A percentile compares a stretch with the other conserved stretches of the same genome.
phyloP scores from a whole-genome alignment of 2,113 vertebrate species.

The Anguilla rostrata region DNA sequence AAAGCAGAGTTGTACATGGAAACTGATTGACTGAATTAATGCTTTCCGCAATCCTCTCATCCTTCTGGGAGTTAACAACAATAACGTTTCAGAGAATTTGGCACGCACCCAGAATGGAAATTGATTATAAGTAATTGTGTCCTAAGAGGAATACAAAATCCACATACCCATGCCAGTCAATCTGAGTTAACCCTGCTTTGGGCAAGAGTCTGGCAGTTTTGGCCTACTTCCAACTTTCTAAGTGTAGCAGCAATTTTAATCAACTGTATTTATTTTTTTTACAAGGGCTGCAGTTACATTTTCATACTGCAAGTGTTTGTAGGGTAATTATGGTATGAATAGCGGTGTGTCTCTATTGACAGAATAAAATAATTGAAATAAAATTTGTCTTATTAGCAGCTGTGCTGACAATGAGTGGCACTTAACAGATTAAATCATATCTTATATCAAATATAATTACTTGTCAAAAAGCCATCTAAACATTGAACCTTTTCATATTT shows the following conservation, averaged over 20 bases:
- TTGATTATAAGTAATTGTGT: background rate
- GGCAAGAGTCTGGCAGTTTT: background rate
- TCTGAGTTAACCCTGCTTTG: background rate
- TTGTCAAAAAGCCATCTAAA: background rate
- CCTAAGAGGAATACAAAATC: background rate
- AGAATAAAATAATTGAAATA: background rate
- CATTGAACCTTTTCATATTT: background rate
- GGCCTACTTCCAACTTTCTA: background rate
- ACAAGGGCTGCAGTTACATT: background rate
- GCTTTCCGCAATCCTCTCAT: background rate
- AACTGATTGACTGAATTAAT: background rate
- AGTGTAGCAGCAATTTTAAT: background rate
- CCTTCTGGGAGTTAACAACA: background rate
- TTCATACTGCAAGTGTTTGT: background rate
- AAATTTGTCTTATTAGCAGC: background rate
- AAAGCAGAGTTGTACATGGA: background rate
- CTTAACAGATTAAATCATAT: background rate
- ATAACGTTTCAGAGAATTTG: background rate
- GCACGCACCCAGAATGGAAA: background rate
- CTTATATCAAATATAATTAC: background rate
- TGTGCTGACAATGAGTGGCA: conserved; percentile 1
- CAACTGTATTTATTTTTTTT: background rate
- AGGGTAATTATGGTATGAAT: background rate
- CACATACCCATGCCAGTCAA: background rate
- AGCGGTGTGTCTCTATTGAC: background rate